phyloP scores from a whole-genome alignment of 2,888 invertebrate species.

The Cataglyphis albicans region DNA sequence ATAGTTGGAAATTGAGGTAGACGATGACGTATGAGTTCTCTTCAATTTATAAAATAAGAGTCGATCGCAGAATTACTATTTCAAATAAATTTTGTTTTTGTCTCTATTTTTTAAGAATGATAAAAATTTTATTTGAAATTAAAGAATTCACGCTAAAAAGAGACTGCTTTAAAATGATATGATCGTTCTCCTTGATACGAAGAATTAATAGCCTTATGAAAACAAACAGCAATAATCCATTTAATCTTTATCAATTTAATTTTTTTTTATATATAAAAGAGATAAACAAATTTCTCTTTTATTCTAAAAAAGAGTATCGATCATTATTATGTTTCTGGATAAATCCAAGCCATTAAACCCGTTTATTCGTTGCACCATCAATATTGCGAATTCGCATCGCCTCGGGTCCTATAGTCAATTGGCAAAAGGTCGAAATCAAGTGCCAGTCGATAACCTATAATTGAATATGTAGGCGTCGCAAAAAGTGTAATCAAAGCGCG shows the following conservation, averaged over 20 bases:
- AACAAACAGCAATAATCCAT: not conserved
- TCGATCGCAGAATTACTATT: not conserved
- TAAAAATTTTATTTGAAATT: not conserved
- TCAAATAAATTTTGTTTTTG: conserved; percentile 14
- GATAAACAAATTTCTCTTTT: not conserved
- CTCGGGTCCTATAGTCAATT: not conserved
- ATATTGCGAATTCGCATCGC: conserved; percentile 19
- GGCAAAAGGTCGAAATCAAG: conserved; percentile 49
- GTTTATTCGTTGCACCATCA: conserved; percentile 34
- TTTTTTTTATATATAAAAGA: not conserved
- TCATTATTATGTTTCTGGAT: not conserved
- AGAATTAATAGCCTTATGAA: not conserved
- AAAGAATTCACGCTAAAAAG: not conserved
- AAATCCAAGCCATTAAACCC: not conserved
- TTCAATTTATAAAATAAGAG: not conserved
- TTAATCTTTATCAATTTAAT: not conserved
- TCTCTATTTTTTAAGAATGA: not conserved
- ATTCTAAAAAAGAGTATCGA: not conserved
- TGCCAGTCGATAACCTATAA: conserved; percentile 52
- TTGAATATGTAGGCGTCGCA: conserved; percentile 53
- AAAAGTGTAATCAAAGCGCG: conserved; percentile 56
- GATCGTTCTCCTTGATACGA: not conserved
- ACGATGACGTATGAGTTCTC: not conserved
- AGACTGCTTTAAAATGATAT: not conserved
- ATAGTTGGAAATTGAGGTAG: not conserved